These are phyloP conservation scores for Lutjanus argentimaculatus DNA, from an alignment of 2,797 vertebrate species.

Conservation along the genomic window DNA sequence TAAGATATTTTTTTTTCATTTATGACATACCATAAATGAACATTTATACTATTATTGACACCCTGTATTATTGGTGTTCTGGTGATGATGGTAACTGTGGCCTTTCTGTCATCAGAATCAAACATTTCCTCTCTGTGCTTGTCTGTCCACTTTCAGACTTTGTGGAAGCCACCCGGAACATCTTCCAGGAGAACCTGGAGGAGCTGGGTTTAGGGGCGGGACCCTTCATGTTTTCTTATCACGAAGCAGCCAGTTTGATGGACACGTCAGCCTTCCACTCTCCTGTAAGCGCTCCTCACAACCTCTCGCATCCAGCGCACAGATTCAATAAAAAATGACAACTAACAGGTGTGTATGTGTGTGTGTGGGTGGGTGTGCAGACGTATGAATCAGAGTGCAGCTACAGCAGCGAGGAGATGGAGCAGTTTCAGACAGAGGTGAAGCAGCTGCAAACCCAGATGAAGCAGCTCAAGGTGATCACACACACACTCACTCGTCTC, in stretches of 20 bases:
- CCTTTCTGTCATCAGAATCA: not conserved
- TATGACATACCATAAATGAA: not conserved
- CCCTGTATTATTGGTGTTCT: not conserved
- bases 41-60: not conserved
- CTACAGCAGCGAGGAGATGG: conserved; percentile 89
- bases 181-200: conserved; percentile 88
- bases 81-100: not conserved
- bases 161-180: conserved; percentile 86
- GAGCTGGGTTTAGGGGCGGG: conserved; percentile 84
- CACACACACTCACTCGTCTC: conserved; percentile 1
- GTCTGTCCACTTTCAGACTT: conserved; percentile 82
- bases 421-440: conserved; percentile 90
- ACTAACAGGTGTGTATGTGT: no score
- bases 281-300: conserved; percentile 79
- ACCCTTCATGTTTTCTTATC: conserved; percentile 90
- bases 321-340: not conserved
- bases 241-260: conserved; percentile 92
- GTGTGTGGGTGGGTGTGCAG: conserved; percentile 66
- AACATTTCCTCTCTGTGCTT: conserved; percentile 1
- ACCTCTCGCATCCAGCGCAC: not conserved
- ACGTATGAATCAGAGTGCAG: conserved; percentile 87
- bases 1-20: no score
- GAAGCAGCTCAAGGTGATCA: conserved; percentile 89
- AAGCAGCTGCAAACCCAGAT: conserved; percentile 89
- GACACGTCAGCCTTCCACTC: conserved; percentile 94